A percentile compares a stretch with the other conserved stretches of the same genome.
These are phyloP conservation scores for Leptatherina wallacei DNA, from an alignment of 2,797 vertebrate genomes.

Conservation along the genomic window DNA sequence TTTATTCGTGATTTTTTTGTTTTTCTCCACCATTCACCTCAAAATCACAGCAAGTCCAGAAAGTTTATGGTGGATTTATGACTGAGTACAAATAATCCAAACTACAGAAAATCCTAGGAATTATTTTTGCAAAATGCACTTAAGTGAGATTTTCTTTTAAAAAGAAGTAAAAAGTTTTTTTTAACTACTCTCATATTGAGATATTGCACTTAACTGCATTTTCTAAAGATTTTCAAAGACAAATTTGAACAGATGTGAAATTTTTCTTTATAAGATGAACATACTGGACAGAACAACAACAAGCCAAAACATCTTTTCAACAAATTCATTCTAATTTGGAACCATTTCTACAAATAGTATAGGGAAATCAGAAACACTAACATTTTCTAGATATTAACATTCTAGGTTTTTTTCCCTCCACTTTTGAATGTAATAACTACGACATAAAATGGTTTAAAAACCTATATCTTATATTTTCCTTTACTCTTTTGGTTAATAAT, in stretches of 20 bases:
- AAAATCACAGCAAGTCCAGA: background rate
- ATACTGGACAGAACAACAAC: background rate
- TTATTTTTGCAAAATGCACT: slow-evolving; percentile 8
- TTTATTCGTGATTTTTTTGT: too few relatives aligned
- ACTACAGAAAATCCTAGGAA: too few relatives aligned
- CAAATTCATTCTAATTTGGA: background rate
- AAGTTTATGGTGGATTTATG: background rate
- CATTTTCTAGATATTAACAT: background rate
- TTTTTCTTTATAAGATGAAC: slow-evolving; percentile 9
- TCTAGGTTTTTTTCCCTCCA: too few relatives aligned
- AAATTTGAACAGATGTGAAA: slow-evolving; percentile 18
- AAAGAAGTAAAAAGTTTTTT: too few relatives aligned
- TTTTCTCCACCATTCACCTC: background rate
- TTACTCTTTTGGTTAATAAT: background rate
- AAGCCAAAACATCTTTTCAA: background rate
- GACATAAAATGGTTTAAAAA: background rate
- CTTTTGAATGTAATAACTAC: background rate
- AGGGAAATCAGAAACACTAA: background rate
- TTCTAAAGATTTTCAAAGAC: background rate
- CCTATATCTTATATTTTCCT: background rate
- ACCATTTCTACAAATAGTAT: background rate
- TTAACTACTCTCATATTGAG: too few relatives aligned
- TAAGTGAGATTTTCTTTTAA: too few relatives aligned
- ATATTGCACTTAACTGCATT: background rate
- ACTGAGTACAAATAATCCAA: background rate